These are phyloP conservation scores for Oryzias woworae DNA, from an alignment of 2,113 vertebrate species.

Conservation along the genomic window DNA sequence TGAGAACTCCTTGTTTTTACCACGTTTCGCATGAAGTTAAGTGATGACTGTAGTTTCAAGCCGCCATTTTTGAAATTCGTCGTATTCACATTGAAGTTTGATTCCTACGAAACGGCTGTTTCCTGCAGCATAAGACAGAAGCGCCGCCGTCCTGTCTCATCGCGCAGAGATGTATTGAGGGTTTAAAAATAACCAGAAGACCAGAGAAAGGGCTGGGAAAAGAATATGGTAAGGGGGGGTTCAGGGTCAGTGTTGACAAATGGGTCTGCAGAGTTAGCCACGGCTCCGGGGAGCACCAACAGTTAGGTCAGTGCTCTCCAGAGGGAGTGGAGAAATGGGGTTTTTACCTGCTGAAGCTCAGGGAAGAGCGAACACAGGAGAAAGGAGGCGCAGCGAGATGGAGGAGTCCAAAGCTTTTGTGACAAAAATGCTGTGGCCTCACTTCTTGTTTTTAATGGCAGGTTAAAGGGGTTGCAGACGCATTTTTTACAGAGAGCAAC, in stretches of 20 bases:
- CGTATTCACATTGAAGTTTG: not conserved
- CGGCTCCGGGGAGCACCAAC: constrained; percentile 66
- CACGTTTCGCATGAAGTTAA: constrained; percentile 6
- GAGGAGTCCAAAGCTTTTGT: constrained; percentile 14
- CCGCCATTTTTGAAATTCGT: not conserved
- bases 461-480: constrained; percentile 1
- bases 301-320: constrained; percentile 75
- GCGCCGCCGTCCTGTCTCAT: not conserved
- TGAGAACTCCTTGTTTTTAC: constrained; percentile 3
- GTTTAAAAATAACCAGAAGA: constrained; percentile 69
- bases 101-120: constrained; percentile 20
- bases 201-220: constrained; percentile 32
- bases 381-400: not conserved
- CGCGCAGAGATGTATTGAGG: constrained; percentile 31
- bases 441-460: constrained; percentile 24
- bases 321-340: constrained; percentile 56
- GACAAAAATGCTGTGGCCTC: not conserved
- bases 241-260: constrained; percentile 80
- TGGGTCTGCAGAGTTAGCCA: constrained; percentile 69
- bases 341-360: constrained; percentile 64
- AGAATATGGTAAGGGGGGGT: constrained; percentile 39
- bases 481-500: not conserved
- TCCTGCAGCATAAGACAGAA: constrained; percentile 17
- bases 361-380: constrained; percentile 20
- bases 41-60: not conserved